phyloP scores from a whole-genome alignment of 2,888 invertebrate genomes.

The Syrista parreyssii region DNA sequence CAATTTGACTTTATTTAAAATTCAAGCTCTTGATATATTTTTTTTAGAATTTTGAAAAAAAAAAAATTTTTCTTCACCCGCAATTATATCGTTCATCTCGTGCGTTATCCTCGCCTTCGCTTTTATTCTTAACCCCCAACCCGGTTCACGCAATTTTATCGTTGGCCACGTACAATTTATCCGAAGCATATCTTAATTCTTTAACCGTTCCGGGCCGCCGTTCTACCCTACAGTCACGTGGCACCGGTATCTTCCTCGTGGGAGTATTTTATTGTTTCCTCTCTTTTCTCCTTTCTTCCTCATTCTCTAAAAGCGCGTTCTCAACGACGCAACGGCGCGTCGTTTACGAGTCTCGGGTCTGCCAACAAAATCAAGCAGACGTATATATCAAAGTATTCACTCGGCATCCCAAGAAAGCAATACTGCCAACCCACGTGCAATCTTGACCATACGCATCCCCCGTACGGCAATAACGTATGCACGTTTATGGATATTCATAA shows the following conservation, averaged over 20 bases:
- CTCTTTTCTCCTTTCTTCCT: neutral
- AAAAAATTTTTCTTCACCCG: neutral
- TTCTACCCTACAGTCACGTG: neutral
- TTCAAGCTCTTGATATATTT: neutral
- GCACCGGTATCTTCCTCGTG: neutral
- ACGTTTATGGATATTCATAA: neutral
- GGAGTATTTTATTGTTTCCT: neutral
- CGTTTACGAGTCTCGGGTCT: neutral
- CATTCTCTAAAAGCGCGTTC: neutral
- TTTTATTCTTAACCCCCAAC: neutral
- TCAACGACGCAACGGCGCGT: neutral
- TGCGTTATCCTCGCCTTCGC: neutral
- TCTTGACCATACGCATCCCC: neutral
- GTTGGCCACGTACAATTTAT: neutral
- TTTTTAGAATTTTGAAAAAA: neutral
- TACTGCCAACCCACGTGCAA: neutral
- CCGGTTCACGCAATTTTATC: neutral
- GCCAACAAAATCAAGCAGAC: neutral
- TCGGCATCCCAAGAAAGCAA: neutral
- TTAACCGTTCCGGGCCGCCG: neutral
- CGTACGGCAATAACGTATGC: neutral
- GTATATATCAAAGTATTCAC: neutral
- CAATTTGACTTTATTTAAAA: too few species aligned
- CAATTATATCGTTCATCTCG: too few species aligned
- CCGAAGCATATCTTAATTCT: neutral